Evolutionary conservation across 2,888 invertebrate species (phyloP), one percentile per base, ranked within the genome.

Genomic region (Drosophila macrospina): DNA sequence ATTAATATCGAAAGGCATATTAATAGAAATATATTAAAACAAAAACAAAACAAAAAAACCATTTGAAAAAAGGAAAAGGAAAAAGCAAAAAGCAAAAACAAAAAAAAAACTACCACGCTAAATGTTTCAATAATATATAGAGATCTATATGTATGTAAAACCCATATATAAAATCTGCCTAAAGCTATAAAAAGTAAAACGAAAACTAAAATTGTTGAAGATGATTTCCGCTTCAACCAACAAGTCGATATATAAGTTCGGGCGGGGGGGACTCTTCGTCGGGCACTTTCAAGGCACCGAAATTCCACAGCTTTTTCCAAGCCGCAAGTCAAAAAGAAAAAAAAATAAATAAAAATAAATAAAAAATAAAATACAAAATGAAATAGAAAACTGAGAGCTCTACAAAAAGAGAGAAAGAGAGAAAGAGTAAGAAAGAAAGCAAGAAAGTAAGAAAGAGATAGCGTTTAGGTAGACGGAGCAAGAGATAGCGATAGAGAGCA

Each of bases 1-100:
- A 87, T 83, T 85, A 83, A 87, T 83, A 87, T 87, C 71, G 28
- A 74, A 85, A 65, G 64, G 88, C 69, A 83, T 83, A 83, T 85
- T 87, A 73, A 83, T 83, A 83, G 76, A 78, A 78, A 72, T 75
- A 80, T 80, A 77, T 86, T 44, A 37, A 65, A 61, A 11, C 55
- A 57, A 52, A 34, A 42, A 57, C 20, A 59, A 44, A 44, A 62
- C 51, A 45, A 45, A 37, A 37, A 36, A 68, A 65, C 15, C 60
- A 69, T 61, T 73, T 70, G 73, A 71, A 75, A 63, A 55, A 62
- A 60, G 13, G 36, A 67, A 41, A 51, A 62, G 61, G 48, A 70
- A 44, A 1, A 20, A 20, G 20, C 20, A 20, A 20, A 20, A 1
- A 20, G 3, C 1, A 47, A 57, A 52, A 47, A 51, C 48, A 68